Conservation (phyloP, 2,113 vertebrate species). For the Nestor notabilis region DNA sequence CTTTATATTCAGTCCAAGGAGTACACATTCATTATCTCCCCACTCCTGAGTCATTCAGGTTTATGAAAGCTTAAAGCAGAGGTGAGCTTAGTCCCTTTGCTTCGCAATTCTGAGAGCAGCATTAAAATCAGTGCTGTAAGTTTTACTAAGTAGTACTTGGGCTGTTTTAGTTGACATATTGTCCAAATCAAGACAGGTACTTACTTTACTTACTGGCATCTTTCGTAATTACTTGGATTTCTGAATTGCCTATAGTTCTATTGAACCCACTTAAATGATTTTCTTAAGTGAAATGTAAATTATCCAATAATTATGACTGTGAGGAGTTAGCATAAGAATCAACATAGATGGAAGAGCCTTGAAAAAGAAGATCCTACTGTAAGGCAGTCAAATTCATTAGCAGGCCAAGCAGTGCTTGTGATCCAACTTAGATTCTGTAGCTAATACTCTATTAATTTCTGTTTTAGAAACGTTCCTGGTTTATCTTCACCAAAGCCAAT, state of each 20-base stretch:
- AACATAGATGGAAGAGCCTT: background rate
- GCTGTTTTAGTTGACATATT: background rate
- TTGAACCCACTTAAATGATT: conserved; percentile 48
- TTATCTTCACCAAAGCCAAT: conserved; percentile 40
- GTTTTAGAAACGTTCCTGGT: conserved; percentile 39
- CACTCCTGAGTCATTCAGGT: background rate
- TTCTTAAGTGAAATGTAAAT: conserved; percentile 51
- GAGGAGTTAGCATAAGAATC: conserved; percentile 25
- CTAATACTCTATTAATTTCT: conserved; percentile 46
- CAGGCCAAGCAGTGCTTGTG: background rate
- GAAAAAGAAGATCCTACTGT: background rate
- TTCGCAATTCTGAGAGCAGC: background rate
- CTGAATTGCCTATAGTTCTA: conserved; percentile 24
- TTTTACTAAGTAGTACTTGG: background rate
- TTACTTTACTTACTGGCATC: conserved; percentile 32
- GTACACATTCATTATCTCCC: background rate
- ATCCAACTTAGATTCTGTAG: background rate
- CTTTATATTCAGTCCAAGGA: background rate
- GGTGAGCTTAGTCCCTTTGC: background rate
- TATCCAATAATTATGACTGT: conserved; percentile 21
- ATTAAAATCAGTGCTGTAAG: background rate
- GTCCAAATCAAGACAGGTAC: conserved; percentile 21
- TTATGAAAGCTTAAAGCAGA: background rate
- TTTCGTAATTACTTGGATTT: conserved; percentile 29
- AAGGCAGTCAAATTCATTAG: conserved; percentile 28